These are phyloP conservation scores for Brachymystax lenok DNA, from an alignment of 2,797 vertebrate species.

Conservation along the genomic window DNA sequence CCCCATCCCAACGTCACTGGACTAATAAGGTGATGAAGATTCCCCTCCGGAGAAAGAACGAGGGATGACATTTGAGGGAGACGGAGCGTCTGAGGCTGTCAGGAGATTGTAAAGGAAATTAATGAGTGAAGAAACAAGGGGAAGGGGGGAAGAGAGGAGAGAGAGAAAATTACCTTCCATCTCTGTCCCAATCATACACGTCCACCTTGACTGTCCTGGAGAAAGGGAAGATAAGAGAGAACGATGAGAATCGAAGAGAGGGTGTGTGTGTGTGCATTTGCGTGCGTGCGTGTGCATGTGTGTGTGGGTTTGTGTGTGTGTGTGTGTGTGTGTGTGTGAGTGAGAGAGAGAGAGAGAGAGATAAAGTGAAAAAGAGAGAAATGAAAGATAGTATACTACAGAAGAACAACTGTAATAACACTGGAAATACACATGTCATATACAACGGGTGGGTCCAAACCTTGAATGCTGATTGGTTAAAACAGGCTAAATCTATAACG, in stretches of 20 bases:
- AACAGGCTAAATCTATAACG: too few relatives aligned
- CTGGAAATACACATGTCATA: too few relatives aligned
- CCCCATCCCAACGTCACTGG: not conserved
- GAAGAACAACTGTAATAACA: too few relatives aligned
- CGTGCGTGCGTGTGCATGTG: too few relatives aligned
- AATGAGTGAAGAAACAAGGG: constrained; percentile 2
- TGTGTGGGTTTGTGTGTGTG: too few relatives aligned
- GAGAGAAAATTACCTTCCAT: constrained; percentile 37
- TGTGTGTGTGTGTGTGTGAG: too few relatives aligned
- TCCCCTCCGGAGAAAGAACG: not conserved
- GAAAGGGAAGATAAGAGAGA: not conserved
- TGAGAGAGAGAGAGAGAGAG: too few relatives aligned
- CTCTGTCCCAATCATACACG: constrained; percentile 83
- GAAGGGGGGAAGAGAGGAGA: not conserved
- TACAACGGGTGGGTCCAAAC: too few relatives aligned
- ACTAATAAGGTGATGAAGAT: constrained; percentile 1
- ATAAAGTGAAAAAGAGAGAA: too few relatives aligned
- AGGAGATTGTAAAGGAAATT: not conserved
- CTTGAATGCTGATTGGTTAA: too few relatives aligned
- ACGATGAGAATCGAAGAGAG: not conserved
- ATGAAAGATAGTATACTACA: too few relatives aligned
- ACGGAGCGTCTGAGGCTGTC: not conserved
- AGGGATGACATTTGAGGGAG: constrained; percentile 1
- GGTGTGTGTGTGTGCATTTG: not conserved
- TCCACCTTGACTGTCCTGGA: constrained; percentile 84